These are phyloP conservation scores for Halocaridina rubra DNA, from an alignment of 2,888 invertebrate species.

Conservation along the genomic window DNA sequence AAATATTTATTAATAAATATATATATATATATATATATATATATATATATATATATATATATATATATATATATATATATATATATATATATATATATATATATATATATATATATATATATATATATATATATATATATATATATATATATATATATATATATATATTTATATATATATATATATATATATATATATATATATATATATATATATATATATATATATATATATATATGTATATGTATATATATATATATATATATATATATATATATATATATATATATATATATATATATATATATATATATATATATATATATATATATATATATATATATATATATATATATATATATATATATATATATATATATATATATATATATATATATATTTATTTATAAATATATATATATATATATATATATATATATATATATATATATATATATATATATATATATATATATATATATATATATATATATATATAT, in stretches of 20 bases:
- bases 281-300: background rate
- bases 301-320: background rate
- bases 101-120: background rate
- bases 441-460: constrained; percentile 13
- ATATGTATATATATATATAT: background rate
- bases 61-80: background rate
- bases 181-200: background rate
- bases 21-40: background rate
- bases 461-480: constrained; percentile 20
- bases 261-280: background rate
- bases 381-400: constrained; percentile 13
- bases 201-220: background rate
- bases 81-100: background rate
- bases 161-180: background rate
- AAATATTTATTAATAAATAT: background rate
- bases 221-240: background rate
- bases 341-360: constrained; percentile 7
- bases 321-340: background rate
- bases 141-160: background rate
- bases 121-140: background rate
- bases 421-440: background rate
- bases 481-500: constrained; percentile 21
- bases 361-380: constrained; percentile 6
- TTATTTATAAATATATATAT: background rate
- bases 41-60: background rate